phyloP scores from a whole-genome alignment of 2,797 vertebrate genomes.

The Parauchenoglanis ngamensis region DNA sequence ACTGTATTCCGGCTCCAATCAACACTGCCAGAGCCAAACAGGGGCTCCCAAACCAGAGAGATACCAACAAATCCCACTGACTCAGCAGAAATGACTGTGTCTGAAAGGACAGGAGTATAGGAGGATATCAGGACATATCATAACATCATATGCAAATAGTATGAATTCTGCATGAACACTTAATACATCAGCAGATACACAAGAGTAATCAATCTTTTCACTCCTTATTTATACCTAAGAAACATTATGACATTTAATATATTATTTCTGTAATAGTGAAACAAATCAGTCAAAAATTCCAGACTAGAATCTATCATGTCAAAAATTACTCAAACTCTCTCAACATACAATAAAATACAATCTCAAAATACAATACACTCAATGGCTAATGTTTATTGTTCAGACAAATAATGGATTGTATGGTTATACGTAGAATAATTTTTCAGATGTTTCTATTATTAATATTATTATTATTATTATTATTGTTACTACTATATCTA shows the following conservation, averaged over 20 bases:
- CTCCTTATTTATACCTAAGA: background rate
- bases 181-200: background rate
- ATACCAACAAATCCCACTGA: slow-evolving; percentile 64
- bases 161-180: background rate
- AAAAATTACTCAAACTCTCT: background rate
- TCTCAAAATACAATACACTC: too few relatives aligned
- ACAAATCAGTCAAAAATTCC: background rate
- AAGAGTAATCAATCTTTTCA: background rate
- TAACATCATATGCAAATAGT: background rate
- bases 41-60: slow-evolving; percentile 54
- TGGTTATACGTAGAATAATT: background rate
- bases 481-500: too few relatives aligned
- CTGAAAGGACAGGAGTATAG: slow-evolving; percentile 15
- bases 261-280: background rate
- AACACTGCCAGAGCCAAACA: slow-evolving; percentile 53
- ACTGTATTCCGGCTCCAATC: slow-evolving; percentile 52
- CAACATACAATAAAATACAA: too few relatives aligned
- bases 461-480: background rate
- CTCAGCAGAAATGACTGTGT: slow-evolving; percentile 32
- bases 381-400: background rate
- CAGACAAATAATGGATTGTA: background rate
- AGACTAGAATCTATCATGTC: background rate
- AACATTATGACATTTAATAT: background rate
- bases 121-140: slow-evolving; percentile 4
- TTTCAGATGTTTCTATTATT: background rate